Evolutionary conservation across 2,113 vertebrate genomes (phyloP).

Genomic region (Castor canadensis): DNA sequence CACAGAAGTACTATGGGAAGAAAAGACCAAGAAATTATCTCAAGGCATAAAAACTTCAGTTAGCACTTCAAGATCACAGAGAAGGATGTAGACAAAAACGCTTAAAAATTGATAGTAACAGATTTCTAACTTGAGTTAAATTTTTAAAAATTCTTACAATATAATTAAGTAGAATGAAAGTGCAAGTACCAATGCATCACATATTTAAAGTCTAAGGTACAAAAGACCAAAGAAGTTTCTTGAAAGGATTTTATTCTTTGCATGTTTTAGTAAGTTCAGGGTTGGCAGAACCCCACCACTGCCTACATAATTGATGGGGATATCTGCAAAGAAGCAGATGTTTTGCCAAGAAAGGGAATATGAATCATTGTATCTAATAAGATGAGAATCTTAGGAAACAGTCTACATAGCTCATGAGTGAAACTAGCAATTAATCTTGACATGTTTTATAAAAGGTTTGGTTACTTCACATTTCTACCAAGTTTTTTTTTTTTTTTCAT

Average conservation of each 20-base stretch:
- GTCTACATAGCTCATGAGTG: conserved; percentile 53
- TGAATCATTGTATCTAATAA: conserved; percentile 70
- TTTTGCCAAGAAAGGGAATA: conserved; percentile 48
- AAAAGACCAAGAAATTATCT: background rate
- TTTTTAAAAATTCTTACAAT: background rate
- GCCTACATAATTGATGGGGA: conserved; percentile 49
- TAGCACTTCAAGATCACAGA: background rate
- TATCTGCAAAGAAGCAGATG: conserved; percentile 63
- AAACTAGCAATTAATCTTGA: conserved; percentile 74
- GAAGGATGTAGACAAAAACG: background rate
- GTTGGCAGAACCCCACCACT: conserved; percentile 62
- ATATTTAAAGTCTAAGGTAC: background rate
- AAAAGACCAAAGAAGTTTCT: conserved; percentile 15
- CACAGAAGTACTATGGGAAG: background rate
- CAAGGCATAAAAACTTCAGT: background rate
- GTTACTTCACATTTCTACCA: conserved; percentile 63
- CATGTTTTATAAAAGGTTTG: conserved; percentile 65
- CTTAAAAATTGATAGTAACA: background rate
- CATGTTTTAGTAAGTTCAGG: conserved; percentile 37
- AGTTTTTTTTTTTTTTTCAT: conserved; percentile 55
- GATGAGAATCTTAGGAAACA: conserved; percentile 69
- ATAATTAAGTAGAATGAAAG: background rate
- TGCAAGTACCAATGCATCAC: background rate
- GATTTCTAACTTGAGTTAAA: background rate
- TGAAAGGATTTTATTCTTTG: conserved; percentile 36